Evolutionary conservation across 2,888 invertebrate species (phyloP).

Genomic region (Lycia hirtaria): DNA sequence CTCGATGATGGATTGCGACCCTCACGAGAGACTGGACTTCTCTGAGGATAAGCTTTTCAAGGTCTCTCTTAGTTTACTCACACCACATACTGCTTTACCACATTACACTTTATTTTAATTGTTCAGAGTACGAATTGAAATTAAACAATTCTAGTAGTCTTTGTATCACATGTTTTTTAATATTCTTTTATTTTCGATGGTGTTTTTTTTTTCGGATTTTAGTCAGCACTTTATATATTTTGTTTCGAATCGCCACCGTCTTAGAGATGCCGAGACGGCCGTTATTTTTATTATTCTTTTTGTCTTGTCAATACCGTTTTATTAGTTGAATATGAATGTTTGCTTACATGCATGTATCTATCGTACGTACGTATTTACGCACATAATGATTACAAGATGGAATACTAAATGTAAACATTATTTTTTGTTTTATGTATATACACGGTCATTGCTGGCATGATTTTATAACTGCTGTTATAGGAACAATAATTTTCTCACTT

Average conservation of each 20-base stretch:
- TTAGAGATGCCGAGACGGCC: not conserved
- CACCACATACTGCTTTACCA: conserved; percentile 1
- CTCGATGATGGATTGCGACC: conserved; percentile 79
- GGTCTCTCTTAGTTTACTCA: conserved; percentile 27
- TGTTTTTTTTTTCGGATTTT: not conserved
- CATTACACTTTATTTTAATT: not conserved
- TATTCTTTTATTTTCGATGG: not conserved
- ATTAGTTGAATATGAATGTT: not conserved
- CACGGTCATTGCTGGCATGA: not conserved
- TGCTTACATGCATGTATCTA: not conserved
- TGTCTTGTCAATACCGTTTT: not conserved
- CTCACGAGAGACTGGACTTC: conserved; percentile 73
- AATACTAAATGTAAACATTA: not conserved
- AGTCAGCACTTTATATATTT: not conserved
- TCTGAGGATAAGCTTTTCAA: conserved; percentile 73
- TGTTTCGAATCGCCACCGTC: not conserved
- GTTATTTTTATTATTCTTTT: not conserved
- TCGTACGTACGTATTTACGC: not conserved
- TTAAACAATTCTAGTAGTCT: not conserved
- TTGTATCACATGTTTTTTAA: not conserved
- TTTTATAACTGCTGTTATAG: not conserved
- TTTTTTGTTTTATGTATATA: not conserved
- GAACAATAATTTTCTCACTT: too few species aligned
- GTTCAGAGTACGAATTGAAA: not conserved
- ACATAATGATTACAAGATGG: not conserved